These are phyloP conservation scores for Smithornis capensis DNA, from an alignment of 2,113 vertebrate genomes.

Conservation along the genomic window DNA sequence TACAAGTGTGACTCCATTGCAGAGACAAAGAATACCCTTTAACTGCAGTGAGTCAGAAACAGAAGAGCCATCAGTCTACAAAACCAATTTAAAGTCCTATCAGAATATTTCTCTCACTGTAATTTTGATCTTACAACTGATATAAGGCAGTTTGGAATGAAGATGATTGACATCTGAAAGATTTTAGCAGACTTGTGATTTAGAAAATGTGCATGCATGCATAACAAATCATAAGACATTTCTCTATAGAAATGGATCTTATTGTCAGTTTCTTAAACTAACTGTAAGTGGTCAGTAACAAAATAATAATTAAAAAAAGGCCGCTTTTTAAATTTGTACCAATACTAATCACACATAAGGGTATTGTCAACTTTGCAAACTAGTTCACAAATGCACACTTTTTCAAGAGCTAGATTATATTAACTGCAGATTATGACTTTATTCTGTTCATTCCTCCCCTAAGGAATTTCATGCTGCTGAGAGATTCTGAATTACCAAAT, in stretches of 20 bases:
- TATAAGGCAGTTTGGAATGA: background rate
- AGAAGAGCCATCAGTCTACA: background rate
- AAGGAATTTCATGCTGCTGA: background rate
- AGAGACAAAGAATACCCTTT: background rate
- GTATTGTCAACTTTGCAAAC: background rate
- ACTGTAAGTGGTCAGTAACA: background rate
- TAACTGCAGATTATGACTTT: background rate
- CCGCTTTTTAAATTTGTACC: background rate
- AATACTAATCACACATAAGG: background rate
- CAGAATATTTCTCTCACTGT: background rate
- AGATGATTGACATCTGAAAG: background rate
- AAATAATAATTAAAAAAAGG: background rate
- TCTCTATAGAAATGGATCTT: background rate
- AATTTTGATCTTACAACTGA: background rate
- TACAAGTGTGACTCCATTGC: background rate
- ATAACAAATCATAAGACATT: background rate
- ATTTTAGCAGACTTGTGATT: background rate
- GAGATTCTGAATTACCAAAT: background rate
- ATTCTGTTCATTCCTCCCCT: background rate
- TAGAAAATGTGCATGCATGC: background rate
- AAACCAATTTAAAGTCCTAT: background rate
- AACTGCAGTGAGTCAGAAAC: background rate
- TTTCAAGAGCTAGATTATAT: background rate
- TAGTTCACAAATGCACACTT: background rate
- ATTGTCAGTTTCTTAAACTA: background rate